These are phyloP conservation scores for Papilio dardanus DNA, from an alignment of 1,140 invertebrate genomes.

Conservation along the genomic window DNA sequence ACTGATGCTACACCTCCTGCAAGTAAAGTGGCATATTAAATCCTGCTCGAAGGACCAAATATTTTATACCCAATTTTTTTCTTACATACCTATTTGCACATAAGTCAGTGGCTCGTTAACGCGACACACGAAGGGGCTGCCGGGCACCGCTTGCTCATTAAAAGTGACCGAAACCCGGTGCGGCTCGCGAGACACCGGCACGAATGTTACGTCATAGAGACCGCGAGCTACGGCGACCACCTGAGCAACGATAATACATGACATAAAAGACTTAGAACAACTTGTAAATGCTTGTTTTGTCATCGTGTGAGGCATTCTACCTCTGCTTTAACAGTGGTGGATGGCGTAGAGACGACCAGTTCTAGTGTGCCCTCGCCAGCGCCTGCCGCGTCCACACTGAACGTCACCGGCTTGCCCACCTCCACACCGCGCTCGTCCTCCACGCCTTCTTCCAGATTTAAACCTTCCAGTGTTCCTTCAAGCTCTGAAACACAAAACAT, in stretches of 20 bases:
- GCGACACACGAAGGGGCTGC: constrained; percentile 96
- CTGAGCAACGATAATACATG: constrained; percentile 46
- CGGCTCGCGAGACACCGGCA: constrained; percentile 93
- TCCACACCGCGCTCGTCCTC: constrained; percentile 82
- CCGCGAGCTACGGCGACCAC: constrained; percentile 95
- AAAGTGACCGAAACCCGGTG: constrained; percentile 98
- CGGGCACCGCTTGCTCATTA: constrained; percentile 96
- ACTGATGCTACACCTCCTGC: constrained; percentile 80
- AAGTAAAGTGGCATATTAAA: constrained; percentile 5
- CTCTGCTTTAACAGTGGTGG: constrained; percentile 93
- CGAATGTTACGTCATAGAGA: constrained; percentile 98
- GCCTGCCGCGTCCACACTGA: constrained; percentile 96
- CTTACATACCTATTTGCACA: constrained; percentile 81
- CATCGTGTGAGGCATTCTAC: constrained; percentile 47
- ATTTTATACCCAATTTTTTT: not conserved
- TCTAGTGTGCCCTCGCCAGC: constrained; percentile 98
- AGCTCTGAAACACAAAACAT: constrained; percentile 59
- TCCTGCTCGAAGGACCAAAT: constrained; percentile 12
- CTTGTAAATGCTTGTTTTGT: not conserved
- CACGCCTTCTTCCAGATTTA: constrained; percentile 81
- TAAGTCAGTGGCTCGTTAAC: constrained; percentile 91
- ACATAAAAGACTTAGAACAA: not conserved
- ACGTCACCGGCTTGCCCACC: constrained; percentile 93
- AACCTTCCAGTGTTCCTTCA: constrained; percentile 79
- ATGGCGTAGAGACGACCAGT: constrained; percentile 95